Conservation (phyloP, 1,140 invertebrate species). For the Macrosteles quadrilineatus region DNA sequence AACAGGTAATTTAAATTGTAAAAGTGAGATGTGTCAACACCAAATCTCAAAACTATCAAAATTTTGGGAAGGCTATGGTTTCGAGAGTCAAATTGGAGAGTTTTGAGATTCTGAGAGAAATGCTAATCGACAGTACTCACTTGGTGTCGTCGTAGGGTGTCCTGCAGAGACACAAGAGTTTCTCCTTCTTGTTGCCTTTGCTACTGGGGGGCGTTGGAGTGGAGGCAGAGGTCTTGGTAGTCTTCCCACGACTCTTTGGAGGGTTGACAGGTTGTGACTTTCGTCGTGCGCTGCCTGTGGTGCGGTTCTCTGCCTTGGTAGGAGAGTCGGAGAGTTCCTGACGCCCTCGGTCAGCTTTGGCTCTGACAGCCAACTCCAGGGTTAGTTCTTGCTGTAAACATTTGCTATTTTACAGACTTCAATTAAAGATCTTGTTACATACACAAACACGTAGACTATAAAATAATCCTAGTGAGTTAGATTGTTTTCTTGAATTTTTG, state of each 20-base stretch:
- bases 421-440: too few species aligned
- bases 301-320: background rate
- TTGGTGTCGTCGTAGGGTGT: slow-evolving; percentile 94
- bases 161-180: slow-evolving; percentile 90
- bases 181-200: slow-evolving; percentile 67
- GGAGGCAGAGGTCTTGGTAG: slow-evolving; percentile 39
- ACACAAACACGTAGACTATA: background rate
- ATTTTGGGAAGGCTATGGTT: too few species aligned
- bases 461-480: background rate
- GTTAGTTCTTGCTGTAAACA: slow-evolving; percentile 41
- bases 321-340: slow-evolving; percentile 66
- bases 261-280: slow-evolving; percentile 57
- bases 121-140: too few species aligned
- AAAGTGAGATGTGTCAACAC: too few species aligned
- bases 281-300: slow-evolving; percentile 56
- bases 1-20: too few species aligned
- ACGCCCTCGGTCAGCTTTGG: slow-evolving; percentile 67
- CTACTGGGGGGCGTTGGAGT: slow-evolving; percentile 47
- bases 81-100: too few species aligned
- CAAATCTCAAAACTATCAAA: too few species aligned
- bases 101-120: too few species aligned
- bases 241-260: slow-evolving; percentile 6
- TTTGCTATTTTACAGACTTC: too few species aligned
- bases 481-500: background rate
- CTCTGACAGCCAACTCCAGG: slow-evolving; percentile 52